These are phyloP conservation scores for Edolisoma coerulescens DNA, from an alignment of 2,113 vertebrate genomes.

Conservation along the genomic window DNA sequence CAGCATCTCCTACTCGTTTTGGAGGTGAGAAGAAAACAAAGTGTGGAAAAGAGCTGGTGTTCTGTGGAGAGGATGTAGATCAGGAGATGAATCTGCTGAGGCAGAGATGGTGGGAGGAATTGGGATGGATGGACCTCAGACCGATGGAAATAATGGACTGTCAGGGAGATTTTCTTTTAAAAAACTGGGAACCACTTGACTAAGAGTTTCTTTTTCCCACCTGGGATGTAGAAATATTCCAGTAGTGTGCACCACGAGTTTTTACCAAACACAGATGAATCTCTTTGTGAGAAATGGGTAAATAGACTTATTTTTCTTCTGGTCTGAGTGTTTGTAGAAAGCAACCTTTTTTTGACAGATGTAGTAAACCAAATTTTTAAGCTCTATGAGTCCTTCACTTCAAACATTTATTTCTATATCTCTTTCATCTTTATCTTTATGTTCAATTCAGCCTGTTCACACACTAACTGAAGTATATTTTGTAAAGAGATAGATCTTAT, in stretches of 20 bases:
- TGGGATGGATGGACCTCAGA: not conserved
- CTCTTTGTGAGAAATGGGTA: not conserved
- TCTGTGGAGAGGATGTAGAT: not conserved
- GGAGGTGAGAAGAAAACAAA: not conserved
- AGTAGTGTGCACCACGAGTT: not conserved
- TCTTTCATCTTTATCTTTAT: not conserved
- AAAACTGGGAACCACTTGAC: not conserved
- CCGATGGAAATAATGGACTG: not conserved
- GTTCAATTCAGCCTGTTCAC: not conserved
- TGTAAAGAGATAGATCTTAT: not conserved
- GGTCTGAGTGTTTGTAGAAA: not conserved
- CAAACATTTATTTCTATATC: not conserved
- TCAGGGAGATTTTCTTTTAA: not conserved
- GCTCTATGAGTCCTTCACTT: not conserved
- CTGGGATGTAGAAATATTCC: not conserved
- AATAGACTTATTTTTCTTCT: not conserved
- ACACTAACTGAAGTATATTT: not conserved
- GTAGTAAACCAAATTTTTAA: not conserved
- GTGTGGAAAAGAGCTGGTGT: not conserved
- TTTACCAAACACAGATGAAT: not conserved
- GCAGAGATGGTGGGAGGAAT: not conserved
- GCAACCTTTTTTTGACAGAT: not conserved
- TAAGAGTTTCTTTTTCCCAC: not conserved
- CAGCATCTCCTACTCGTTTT: accelerated
- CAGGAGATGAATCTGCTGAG: not conserved